Conservation (phyloP, 1,140 invertebrate genomes). For the Brachionus calyciflorus region DNA sequence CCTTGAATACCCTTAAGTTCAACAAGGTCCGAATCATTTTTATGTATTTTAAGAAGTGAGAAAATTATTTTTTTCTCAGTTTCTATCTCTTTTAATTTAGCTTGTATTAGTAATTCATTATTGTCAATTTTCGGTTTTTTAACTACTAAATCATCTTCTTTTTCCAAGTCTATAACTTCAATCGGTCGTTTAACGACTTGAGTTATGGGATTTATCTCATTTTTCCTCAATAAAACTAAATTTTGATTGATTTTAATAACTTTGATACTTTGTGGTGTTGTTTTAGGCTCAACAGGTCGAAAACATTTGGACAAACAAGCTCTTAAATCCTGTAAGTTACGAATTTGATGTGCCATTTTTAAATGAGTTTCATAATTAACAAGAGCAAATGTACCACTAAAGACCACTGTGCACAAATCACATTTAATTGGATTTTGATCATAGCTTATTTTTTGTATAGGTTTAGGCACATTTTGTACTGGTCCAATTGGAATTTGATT, state of each 20-base stretch:
- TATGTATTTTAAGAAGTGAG: background rate
- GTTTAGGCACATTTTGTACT: background rate
- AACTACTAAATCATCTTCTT: background rate
- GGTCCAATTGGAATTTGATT: background rate
- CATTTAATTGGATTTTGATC: background rate
- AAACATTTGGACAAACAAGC: constrained; percentile 17
- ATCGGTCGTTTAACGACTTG: background rate
- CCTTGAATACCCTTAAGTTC: constrained; percentile 1
- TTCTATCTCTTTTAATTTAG: background rate
- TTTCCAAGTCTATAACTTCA: background rate
- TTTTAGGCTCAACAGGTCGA: background rate
- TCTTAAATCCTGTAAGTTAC: background rate
- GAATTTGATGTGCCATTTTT: background rate
- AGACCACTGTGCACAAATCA: background rate
- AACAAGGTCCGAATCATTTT: constrained; percentile 3
- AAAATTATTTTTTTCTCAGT: constrained; percentile 30
- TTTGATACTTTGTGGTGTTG: background rate
- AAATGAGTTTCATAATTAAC: constrained; percentile 22
- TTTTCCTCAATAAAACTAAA: background rate
- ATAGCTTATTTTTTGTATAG: background rate
- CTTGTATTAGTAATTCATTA: background rate
- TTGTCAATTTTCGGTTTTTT: background rate
- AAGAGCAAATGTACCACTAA: background rate
- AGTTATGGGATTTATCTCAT: background rate
- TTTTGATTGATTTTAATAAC: constrained; percentile 29